Conservation (phyloP, 2,888 invertebrate genomes). For the Brassicogethes aeneus region DNA sequence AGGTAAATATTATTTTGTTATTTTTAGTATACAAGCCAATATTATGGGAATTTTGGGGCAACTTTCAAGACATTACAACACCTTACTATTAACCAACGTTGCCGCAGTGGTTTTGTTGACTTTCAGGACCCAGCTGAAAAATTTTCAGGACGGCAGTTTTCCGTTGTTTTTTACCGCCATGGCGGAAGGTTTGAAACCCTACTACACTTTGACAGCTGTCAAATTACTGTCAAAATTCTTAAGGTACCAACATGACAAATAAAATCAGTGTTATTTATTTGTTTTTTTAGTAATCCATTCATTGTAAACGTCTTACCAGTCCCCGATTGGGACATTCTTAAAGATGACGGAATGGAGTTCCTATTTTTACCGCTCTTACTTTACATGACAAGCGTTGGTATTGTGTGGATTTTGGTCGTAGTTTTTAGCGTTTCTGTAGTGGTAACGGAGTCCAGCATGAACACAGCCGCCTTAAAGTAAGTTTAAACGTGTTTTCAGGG, state of each 20-base stretch:
- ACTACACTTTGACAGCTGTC: slow-evolving; percentile 45
- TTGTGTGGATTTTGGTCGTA: slow-evolving; percentile 48
- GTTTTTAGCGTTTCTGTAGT: slow-evolving; percentile 49
- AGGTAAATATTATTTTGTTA: slow-evolving; percentile 1
- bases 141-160: slow-evolving; percentile 35
- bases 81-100: slow-evolving; percentile 57
- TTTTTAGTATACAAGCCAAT: slow-evolving; percentile 47
- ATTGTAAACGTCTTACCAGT: slow-evolving; percentile 21
- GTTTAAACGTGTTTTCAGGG: too few species aligned
- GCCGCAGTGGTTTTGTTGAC: slow-evolving; percentile 55
- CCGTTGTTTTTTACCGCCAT: slow-evolving; percentile 50
- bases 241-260: slow-evolving; percentile 37
- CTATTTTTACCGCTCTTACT: slow-evolving; percentile 50
- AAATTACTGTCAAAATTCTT: slow-evolving; percentile 42
- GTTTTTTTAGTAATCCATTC: slow-evolving; percentile 13
- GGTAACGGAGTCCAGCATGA: slow-evolving; percentile 60
- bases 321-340: slow-evolving; percentile 30
- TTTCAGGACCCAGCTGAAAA: slow-evolving; percentile 45
- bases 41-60: slow-evolving; percentile 53
- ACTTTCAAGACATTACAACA: slow-evolving; percentile 55
- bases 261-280: slow-evolving; percentile 4
- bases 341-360: slow-evolving; percentile 35
- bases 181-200: slow-evolving; percentile 51
- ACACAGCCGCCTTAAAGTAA: slow-evolving; percentile 58
- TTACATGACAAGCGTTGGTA: slow-evolving; percentile 54